A percentile compares a stretch with the other conserved stretches of the same genome.
Conservation (phyloP, 2,888 invertebrate species). For the Hypsopygia costalis region DNA sequence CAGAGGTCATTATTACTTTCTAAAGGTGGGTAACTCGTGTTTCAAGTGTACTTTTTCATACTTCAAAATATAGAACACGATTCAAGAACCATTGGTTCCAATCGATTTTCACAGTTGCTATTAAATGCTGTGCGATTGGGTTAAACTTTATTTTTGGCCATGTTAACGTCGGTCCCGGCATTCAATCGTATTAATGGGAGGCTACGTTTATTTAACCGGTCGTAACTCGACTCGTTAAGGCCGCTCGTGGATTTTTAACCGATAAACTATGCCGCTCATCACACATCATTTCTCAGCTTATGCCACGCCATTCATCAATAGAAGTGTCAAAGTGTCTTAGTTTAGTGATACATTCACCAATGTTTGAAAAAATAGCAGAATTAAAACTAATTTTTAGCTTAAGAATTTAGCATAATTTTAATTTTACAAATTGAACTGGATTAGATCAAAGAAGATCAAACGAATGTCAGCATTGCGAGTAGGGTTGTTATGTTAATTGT, state of each 20-base stretch:
- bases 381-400: too few relatives aligned
- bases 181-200: conserved; percentile 64
- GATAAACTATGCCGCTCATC: conserved; percentile 40
- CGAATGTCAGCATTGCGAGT: conserved; percentile 28
- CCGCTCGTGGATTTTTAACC: conserved; percentile 63
- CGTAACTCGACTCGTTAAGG: conserved; percentile 66
- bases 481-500: conserved; percentile 60
- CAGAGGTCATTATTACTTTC: conserved; percentile 62
- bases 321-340: conserved; percentile 33
- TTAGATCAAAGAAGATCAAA: neutral
- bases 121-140: conserved; percentile 36
- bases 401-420: too few relatives aligned
- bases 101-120: conserved; percentile 20
- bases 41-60: conserved; percentile 16
- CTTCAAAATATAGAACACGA: conserved; percentile 6
- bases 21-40: conserved; percentile 34
- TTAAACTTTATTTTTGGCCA: conserved; percentile 68
- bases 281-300: conserved; percentile 37
- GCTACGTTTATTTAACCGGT: conserved; percentile 74
- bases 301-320: conserved; percentile 33
- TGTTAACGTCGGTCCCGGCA: conserved; percentile 46
- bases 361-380: too few relatives aligned
- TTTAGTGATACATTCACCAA: too few relatives aligned
- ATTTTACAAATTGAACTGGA: too few relatives aligned
- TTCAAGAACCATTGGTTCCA: conserved; percentile 14